Conservation (phyloP, 1,140 invertebrate species). For the Samia ricini region DNA sequence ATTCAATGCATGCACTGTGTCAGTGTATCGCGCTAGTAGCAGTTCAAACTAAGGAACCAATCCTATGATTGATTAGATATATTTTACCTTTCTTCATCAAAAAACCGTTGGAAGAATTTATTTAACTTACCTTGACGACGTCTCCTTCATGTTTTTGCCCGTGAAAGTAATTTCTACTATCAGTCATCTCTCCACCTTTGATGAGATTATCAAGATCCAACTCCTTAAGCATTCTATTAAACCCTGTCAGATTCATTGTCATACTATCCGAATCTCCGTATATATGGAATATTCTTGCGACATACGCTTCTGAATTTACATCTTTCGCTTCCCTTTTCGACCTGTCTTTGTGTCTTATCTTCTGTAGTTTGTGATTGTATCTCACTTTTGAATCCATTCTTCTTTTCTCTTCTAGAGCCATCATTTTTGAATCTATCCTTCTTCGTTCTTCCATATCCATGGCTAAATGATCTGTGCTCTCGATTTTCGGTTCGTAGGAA, state of each 20-base stretch:
- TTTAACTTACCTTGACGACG: slow-evolving; percentile 63
- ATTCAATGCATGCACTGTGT: too few relatives aligned
- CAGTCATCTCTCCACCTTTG: slow-evolving; percentile 51
- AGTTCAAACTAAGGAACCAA: too few relatives aligned
- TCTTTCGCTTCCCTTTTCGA: slow-evolving; percentile 52
- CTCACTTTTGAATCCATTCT: slow-evolving; percentile 37
- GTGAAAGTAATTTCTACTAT: slow-evolving; percentile 46
- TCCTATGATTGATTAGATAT: too few relatives aligned
- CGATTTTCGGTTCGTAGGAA: slow-evolving; percentile 35
- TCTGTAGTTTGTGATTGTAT: slow-evolving; percentile 52
- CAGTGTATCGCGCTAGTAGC: too few relatives aligned
- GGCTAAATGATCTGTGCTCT: slow-evolving; percentile 27
- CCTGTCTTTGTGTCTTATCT: slow-evolving; percentile 40
- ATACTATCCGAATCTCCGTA: slow-evolving; percentile 78
- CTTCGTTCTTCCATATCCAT: slow-evolving; percentile 45
- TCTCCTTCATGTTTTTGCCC: slow-evolving; percentile 62
- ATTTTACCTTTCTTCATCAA: too few relatives aligned
- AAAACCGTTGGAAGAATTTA: neutral
- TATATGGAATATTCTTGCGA: slow-evolving; percentile 74
- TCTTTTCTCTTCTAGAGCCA: slow-evolving; percentile 46
- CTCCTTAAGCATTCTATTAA: slow-evolving; percentile 81
- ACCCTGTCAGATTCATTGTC: slow-evolving; percentile 82
- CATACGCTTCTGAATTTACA: slow-evolving; percentile 60
- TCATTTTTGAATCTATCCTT: slow-evolving; percentile 32
- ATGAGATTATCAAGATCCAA: slow-evolving; percentile 79